phyloP scores from a whole-genome alignment of 23 tunicate species.

The Halocynthia roretzi region DNA sequence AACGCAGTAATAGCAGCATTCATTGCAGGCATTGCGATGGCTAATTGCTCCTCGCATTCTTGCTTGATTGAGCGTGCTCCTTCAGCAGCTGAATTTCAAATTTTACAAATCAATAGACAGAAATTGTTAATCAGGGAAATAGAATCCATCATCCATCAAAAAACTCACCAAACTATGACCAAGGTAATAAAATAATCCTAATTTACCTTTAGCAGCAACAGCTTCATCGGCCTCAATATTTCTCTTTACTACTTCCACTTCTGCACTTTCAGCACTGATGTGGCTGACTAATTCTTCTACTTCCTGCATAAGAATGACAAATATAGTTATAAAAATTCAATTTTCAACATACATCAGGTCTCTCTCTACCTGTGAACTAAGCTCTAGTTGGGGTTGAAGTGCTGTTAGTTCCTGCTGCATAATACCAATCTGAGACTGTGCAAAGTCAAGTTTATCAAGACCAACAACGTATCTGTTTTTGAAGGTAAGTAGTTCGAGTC shows the following conservation, averaged over 20 bases:
- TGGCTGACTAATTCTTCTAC: slow-evolving; percentile 64
- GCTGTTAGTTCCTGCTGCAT: slow-evolving; percentile 75
- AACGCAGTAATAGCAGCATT: slow-evolving; percentile 80
- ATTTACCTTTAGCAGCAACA: slow-evolving; percentile 54
- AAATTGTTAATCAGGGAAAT: too few species aligned
- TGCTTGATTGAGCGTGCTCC: slow-evolving; percentile 71
- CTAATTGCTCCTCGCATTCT: slow-evolving; percentile 87
- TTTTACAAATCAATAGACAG: too few species aligned
- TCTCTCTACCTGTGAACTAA: slow-evolving; percentile 33
- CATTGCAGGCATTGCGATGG: slow-evolving; percentile 87
- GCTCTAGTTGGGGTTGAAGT: slow-evolving; percentile 71
- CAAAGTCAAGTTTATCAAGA: slow-evolving; percentile 68
- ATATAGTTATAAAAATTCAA: background rate
- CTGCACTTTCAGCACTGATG: slow-evolving; percentile 76
- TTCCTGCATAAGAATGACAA: slow-evolving; percentile 31
- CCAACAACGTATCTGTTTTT: slow-evolving; percentile 78
- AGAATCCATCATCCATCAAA: too few species aligned
- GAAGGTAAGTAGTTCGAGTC: slow-evolving; percentile 72
- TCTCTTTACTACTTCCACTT: slow-evolving; percentile 55
- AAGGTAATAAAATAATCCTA: background rate
- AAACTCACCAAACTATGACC: background rate
- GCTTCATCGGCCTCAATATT: slow-evolving; percentile 76
- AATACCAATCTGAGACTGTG: slow-evolving; percentile 52
- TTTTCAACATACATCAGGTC: background rate
- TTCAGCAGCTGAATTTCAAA: slow-evolving; percentile 58